These are phyloP conservation scores for Himantopus leucocephalus DNA, from an alignment of 2,113 vertebrate species.

Conservation along the genomic window DNA sequence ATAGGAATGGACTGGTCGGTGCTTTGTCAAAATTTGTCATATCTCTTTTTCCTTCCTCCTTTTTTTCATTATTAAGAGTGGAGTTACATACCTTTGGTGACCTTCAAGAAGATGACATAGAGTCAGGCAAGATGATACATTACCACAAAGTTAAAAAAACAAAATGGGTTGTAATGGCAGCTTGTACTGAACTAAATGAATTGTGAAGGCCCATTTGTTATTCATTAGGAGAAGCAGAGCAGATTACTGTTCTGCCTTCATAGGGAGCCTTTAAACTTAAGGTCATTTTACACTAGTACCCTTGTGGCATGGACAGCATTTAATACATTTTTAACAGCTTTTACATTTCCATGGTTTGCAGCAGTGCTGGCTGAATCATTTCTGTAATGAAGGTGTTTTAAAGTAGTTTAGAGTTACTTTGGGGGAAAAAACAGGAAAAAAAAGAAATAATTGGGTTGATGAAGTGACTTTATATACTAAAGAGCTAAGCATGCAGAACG, in stretches of 20 bases:
- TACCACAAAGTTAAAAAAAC: conserved; percentile 66
- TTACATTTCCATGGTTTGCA: conserved; percentile 42
- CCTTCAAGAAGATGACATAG: conserved; percentile 70
- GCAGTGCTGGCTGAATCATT: conserved; percentile 40
- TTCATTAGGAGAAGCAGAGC: conserved; percentile 75
- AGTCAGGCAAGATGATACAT: conserved; percentile 75
- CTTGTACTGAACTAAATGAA: conserved; percentile 65
- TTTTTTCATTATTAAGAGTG: conserved; percentile 27
- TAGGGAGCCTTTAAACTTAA: conserved; percentile 67
- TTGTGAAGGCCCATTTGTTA: conserved; percentile 78
- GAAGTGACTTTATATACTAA: conserved; percentile 51
- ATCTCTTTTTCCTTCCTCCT: conserved; percentile 43
- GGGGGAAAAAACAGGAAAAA: background rate
- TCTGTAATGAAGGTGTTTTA: conserved; percentile 48
- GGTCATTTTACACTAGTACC: conserved; percentile 71
- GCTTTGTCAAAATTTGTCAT: conserved; percentile 49
- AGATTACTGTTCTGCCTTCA: conserved; percentile 62
- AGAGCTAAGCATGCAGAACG: background rate
- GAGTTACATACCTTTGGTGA: conserved; percentile 69
- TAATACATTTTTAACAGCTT: conserved; percentile 66
- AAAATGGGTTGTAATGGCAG: conserved; percentile 71
- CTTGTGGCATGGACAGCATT: conserved; percentile 53
- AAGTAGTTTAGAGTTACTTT: conserved; percentile 53
- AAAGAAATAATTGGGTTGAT: conserved; percentile 33
- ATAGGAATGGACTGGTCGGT: background rate